A percentile compares a stretch with the other conserved stretches of the same genome.
phyloP scores from a whole-genome alignment of 2,113 vertebrate genomes.

The Nycticorax nycticorax region DNA sequence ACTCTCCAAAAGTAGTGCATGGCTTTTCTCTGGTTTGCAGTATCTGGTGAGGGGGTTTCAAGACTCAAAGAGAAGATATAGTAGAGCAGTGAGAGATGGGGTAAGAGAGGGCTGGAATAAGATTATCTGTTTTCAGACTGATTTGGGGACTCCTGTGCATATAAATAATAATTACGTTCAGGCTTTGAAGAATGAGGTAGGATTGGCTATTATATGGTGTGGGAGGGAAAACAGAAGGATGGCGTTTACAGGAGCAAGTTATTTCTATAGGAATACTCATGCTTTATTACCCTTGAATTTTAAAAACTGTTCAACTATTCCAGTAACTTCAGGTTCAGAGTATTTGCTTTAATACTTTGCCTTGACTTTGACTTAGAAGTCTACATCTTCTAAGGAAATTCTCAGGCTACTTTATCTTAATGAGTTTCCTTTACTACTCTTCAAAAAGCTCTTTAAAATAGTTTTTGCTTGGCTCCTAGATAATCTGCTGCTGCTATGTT shows the following conservation, averaged over 20 bases:
- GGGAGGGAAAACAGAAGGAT: background rate
- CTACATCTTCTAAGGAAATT: background rate
- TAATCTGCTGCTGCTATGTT: background rate
- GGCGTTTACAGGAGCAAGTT: background rate
- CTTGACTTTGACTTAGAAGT: background rate
- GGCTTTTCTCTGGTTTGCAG: background rate
- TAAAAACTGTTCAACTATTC: background rate
- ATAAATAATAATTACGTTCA: background rate
- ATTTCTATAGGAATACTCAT: background rate
- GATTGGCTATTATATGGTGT: background rate
- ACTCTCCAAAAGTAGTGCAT: background rate
- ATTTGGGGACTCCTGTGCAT: background rate
- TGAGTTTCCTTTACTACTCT: background rate
- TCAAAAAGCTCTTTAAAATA: background rate
- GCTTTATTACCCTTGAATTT: background rate
- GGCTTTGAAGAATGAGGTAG: background rate
- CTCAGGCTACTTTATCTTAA: background rate
- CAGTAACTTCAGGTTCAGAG: background rate
- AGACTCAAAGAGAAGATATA: background rate
- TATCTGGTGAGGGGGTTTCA: background rate
- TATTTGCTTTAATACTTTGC: background rate
- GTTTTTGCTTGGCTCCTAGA: background rate
- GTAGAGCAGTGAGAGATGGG: background rate
- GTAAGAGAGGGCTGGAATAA: background rate
- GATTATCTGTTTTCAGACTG: background rate